These are phyloP conservation scores for Drosophila affinis DNA, from an alignment of 2,888 invertebrate species.

Conservation along the genomic window DNA sequence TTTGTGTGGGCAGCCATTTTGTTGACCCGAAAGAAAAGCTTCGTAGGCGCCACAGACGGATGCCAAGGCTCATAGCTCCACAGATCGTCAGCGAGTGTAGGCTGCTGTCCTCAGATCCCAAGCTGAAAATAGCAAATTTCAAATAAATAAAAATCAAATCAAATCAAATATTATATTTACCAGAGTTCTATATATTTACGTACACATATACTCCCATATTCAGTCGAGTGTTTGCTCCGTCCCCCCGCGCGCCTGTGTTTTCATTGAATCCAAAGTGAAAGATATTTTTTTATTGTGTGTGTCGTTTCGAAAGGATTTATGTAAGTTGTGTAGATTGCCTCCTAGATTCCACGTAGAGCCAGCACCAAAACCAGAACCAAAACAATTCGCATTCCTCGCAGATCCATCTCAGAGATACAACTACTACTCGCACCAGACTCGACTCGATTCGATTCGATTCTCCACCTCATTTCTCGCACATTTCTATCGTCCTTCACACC, in stretches of 20 bases:
- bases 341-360: slow-evolving; percentile 27
- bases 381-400: slow-evolving; percentile 50
- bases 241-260: slow-evolving; percentile 24
- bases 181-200: background rate
- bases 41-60: slow-evolving; percentile 79
- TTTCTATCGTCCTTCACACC: slow-evolving; percentile 46
- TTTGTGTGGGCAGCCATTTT: slow-evolving; percentile 70
- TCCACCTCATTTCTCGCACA: slow-evolving; percentile 54
- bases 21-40: slow-evolving; percentile 66
- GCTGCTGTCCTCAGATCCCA: slow-evolving; percentile 74
- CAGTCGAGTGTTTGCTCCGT: slow-evolving; percentile 27
- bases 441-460: slow-evolving; percentile 8
- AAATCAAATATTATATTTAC: too few relatives aligned
- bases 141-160: too few relatives aligned
- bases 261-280: slow-evolving; percentile 3
- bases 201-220: background rate
- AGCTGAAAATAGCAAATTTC: slow-evolving; percentile 3
- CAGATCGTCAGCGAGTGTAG: slow-evolving; percentile 84
- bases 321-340: slow-evolving; percentile 57
- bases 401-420: slow-evolving; percentile 35
- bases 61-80: slow-evolving; percentile 83
- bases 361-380: background rate
- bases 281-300: slow-evolving; percentile 11
- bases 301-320: slow-evolving; percentile 46
- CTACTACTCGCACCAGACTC: background rate